These are phyloP conservation scores for Meghimatium bilineatum DNA, from an alignment of 2,888 invertebrate genomes.

Conservation along the genomic window DNA sequence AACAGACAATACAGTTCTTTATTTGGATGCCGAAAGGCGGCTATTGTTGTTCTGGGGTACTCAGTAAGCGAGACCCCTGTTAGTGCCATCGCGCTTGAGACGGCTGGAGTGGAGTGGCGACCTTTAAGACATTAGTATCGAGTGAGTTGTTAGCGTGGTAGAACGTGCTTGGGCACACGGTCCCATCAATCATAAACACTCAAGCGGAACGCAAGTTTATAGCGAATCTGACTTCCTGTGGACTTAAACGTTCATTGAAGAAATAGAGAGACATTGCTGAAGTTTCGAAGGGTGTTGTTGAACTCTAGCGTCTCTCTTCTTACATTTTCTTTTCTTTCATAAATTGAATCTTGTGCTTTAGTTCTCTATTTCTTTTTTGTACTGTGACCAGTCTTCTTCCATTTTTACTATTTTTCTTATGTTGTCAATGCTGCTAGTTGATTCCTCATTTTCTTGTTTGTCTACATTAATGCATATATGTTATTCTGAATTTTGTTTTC, in stretches of 20 bases:
- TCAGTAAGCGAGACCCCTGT: background rate
- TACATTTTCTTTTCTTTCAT: background rate
- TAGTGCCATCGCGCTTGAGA: background rate
- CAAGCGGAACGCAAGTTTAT: constrained; percentile 7
- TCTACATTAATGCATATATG: too few species aligned
- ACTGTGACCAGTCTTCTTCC: too few species aligned
- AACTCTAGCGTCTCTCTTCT: background rate
- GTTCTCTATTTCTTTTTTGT: too few species aligned
- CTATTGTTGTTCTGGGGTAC: background rate
- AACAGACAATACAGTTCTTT: constrained; percentile 25
- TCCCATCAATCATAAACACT: constrained; percentile 20
- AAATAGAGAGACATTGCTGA: background rate
- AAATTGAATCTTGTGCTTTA: background rate
- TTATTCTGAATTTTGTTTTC: too few species aligned
- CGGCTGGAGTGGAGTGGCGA: background rate
- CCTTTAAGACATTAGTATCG: constrained; percentile 24
- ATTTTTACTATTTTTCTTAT: too few species aligned
- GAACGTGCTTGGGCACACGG: background rate
- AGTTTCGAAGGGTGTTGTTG: background rate
- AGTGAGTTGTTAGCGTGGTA: background rate
- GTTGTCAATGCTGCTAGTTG: too few species aligned
- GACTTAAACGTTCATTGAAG: background rate
- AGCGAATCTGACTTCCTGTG: background rate
- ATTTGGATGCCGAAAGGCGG: background rate
- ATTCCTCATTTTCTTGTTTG: too few species aligned